phyloP scores from a whole-genome alignment of 2,888 invertebrate species.

The Acanthacorydalis orientalis region DNA sequence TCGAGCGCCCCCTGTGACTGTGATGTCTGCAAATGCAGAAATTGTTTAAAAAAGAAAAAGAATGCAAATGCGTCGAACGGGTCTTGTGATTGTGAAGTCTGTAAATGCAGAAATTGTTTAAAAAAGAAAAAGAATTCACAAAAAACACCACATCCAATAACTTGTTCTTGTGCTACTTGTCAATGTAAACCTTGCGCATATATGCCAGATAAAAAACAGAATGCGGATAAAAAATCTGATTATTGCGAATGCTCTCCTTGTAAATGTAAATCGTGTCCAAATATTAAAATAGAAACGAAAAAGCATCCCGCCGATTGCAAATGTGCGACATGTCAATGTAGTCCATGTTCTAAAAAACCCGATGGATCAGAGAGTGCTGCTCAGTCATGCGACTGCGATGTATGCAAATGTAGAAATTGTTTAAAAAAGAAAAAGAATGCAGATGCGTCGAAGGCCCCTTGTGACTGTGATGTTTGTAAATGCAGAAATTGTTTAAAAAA shows the following conservation, averaged over 20 bases:
- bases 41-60: too few species aligned
- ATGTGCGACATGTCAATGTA: background rate
- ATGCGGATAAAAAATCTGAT: too few species aligned
- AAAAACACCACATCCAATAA: too few species aligned
- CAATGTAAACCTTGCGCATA: background rate
- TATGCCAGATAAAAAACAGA: too few species aligned
- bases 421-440: background rate
- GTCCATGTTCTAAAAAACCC: background rate
- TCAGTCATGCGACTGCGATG: background rate
- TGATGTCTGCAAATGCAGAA: background rate
- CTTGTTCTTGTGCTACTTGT: background rate
- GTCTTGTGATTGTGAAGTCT: background rate
- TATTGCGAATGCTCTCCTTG: background rate
- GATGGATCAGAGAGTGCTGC: background rate
- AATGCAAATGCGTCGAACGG: background rate
- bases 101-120: background rate
- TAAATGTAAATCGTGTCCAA: background rate
- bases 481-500: too few species aligned
- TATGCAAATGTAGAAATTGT: background rate
- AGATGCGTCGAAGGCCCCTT: background rate
- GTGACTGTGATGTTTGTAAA: background rate
- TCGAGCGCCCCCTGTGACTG: background rate
- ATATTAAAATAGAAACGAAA: background rate
- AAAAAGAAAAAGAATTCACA: too few species aligned
- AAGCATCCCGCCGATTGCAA: background rate